Evolutionary conservation across 2,797 vertebrate species (phyloP).

Genomic region (Oceanodroma leucorhoa): DNA sequence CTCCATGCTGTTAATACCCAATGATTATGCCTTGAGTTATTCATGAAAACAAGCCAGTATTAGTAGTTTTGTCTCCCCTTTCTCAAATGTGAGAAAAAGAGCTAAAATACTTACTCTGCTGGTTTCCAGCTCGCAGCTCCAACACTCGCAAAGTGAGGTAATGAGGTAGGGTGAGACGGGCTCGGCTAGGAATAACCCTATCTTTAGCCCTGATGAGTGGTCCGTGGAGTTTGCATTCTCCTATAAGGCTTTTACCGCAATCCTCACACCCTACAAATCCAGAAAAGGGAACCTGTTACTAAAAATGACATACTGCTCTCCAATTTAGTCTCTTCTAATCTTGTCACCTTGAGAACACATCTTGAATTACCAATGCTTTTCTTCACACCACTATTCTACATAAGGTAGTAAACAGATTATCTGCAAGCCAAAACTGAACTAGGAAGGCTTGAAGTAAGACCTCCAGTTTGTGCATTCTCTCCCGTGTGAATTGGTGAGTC

Average conservation of each 20-base stretch:
- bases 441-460: background rate
- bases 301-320: background rate
- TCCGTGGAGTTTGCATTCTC: conserved; percentile 64
- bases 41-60: background rate
- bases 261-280: conserved; percentile 64
- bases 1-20: background rate
- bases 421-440: background rate
- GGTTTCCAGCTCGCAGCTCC: conserved; percentile 65
- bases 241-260: conserved; percentile 61
- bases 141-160: conserved; percentile 63
- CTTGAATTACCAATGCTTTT: background rate
- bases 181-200: conserved; percentile 63
- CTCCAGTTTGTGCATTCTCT: background rate
- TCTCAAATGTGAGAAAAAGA: background rate
- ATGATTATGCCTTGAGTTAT: background rate
- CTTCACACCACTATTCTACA: background rate
- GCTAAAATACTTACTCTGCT: conserved; percentile 60
- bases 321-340: background rate
- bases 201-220: conserved; percentile 65
- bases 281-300: conserved; percentile 45
- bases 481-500: background rate
- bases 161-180: conserved; percentile 66
- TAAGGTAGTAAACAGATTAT: background rate
- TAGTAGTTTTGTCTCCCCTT: background rate
- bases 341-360: background rate